Percentiles rank a stretch among this genome's conserved stretches.
Evolutionary conservation across 2,113 vertebrate species (phyloP).

Genomic region (Climacteris rufus): DNA sequence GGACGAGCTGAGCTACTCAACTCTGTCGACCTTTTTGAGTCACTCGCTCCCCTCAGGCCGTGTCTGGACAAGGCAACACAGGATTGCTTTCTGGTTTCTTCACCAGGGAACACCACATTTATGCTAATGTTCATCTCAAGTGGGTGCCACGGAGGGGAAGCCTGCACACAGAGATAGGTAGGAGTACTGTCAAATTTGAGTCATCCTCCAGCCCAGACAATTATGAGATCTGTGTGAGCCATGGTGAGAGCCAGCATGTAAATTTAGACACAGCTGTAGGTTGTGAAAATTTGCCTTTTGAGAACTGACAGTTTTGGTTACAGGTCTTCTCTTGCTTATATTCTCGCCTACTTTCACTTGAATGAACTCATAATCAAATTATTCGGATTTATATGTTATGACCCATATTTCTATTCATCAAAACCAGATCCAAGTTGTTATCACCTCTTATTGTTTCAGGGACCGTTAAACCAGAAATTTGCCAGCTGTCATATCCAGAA

Average conservation of each 20-base stretch:
- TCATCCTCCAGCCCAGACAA: slow-evolving; percentile 26
- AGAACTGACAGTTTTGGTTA: slow-evolving; percentile 3
- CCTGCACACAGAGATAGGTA: background rate
- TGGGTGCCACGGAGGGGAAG: background rate
- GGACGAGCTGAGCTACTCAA: background rate
- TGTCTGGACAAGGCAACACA: background rate
- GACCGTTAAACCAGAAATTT: background rate
- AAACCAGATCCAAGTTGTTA: background rate
- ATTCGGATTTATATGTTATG: background rate
- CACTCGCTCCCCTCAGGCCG: background rate
- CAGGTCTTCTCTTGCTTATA: background rate
- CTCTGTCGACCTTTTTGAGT: background rate
- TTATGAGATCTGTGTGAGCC: slow-evolving; percentile 12
- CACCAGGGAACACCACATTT: accelerated
- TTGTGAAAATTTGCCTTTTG: slow-evolving; percentile 18
- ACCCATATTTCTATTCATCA: background rate
- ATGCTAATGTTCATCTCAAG: background rate
- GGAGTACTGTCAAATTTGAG: background rate
- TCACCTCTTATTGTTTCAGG: background rate
- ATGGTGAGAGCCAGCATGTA: background rate
- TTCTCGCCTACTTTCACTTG: background rate
- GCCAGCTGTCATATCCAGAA: background rate
- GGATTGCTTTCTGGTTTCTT: background rate
- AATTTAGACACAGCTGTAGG: background rate
- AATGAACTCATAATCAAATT: background rate